phyloP scores from a whole-genome alignment of 1,140 invertebrate genomes.

The Macrotrachela quadricornifera region DNA sequence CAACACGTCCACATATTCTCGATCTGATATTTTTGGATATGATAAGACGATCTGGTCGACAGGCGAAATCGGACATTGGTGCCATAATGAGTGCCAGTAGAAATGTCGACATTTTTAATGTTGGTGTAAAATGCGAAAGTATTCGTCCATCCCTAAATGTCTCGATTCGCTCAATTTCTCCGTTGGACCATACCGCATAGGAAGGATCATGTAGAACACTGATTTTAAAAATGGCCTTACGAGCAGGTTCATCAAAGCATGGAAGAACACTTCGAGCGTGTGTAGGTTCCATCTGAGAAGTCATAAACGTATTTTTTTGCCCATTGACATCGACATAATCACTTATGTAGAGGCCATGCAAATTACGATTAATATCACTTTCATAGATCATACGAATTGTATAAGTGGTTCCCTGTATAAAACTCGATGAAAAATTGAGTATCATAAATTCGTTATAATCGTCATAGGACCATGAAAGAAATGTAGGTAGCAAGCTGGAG shows the following conservation, averaged over 20 bases:
- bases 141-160: background rate
- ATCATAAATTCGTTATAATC: too few species aligned
- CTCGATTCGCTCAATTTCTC: background rate
- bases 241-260: constrained; percentile 75
- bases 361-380: too few species aligned
- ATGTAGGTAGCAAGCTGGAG: too few species aligned
- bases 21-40: background rate
- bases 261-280: constrained; percentile 50
- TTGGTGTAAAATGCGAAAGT: constrained; percentile 10
- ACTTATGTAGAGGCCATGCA: constrained; percentile 78
- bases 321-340: constrained; percentile 48
- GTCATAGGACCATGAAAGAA: too few species aligned
- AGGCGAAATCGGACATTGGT: constrained; percentile 15
- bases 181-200: background rate
- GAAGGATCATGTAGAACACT: constrained; percentile 4
- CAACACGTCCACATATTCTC: constrained; percentile 50
- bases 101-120: constrained; percentile 33
- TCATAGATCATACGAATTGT: too few species aligned
- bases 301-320: constrained; percentile 38
- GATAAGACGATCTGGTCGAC: background rate
- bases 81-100: constrained; percentile 29
- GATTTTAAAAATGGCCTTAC: constrained; percentile 63
- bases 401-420: too few species aligned
- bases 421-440: too few species aligned
- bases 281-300: constrained; percentile 8